Percentiles rank a stretch among this genome's conserved stretches.
Evolutionary conservation across 1,140 invertebrate genomes (phyloP).

Genomic region (Cephus cinctus): DNA sequence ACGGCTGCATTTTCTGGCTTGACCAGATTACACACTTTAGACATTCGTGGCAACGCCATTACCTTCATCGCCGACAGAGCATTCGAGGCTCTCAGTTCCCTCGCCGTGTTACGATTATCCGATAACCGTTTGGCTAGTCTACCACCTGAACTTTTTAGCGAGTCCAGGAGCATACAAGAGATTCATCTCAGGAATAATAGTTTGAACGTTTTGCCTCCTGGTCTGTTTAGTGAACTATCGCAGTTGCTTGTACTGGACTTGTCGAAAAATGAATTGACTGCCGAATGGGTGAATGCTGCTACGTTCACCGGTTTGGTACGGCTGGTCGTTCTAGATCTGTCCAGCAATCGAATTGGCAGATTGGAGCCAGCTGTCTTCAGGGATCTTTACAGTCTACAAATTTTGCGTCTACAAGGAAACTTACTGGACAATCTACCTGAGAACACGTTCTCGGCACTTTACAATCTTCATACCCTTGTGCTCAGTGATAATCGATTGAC

Average conservation of each 20-base stretch:
- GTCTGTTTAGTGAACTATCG: constrained; percentile 78
- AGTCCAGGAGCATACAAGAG: constrained; percentile 77
- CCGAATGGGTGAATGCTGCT: constrained; percentile 83
- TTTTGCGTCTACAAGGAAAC: constrained; percentile 81
- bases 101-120: constrained; percentile 76
- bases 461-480: constrained; percentile 81
- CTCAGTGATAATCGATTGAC: constrained; percentile 84
- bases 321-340: constrained; percentile 78
- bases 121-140: constrained; percentile 80
- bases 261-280: constrained; percentile 81
- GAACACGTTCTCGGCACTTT: constrained; percentile 77
- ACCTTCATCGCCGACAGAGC: constrained; percentile 78
- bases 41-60: constrained; percentile 68
- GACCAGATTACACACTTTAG: constrained; percentile 60
- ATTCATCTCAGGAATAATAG: constrained; percentile 84
- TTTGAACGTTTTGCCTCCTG: constrained; percentile 82
- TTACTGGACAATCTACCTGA: constrained; percentile 77
- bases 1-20: constrained; percentile 74
- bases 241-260: constrained; percentile 81
- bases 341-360: constrained; percentile 76
- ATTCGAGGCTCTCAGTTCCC: constrained; percentile 73
- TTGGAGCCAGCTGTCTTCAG: constrained; percentile 78
- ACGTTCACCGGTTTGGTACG: constrained; percentile 82
- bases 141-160: constrained; percentile 79
- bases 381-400: constrained; percentile 78